Conservation (phyloP, 2,888 invertebrate genomes). For the Mythimna ferrago region DNA sequence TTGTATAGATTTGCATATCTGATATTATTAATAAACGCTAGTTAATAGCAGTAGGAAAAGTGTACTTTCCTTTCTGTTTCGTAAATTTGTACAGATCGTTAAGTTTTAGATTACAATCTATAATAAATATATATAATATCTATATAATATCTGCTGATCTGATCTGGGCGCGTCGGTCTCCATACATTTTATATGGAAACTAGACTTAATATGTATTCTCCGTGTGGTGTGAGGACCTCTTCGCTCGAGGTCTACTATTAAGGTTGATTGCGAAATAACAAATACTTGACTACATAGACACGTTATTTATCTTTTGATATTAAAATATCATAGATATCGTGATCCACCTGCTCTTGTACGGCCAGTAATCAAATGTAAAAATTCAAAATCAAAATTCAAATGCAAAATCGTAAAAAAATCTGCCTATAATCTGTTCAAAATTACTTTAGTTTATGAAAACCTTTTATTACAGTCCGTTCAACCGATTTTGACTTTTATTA, state of each 20-base stretch:
- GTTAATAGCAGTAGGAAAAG: constrained; percentile 7
- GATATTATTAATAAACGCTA: constrained; percentile 13
- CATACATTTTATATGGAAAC: no score
- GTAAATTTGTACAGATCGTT: constrained; percentile 16
- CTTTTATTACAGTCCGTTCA: no score
- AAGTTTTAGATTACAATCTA: constrained; percentile 23
- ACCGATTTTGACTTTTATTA: no score
- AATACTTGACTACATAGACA: constrained; percentile 9
- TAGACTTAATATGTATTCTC: neutral
- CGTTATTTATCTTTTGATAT: constrained; percentile 21
- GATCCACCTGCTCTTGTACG: constrained; percentile 5
- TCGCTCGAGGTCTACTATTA: constrained; percentile 32
- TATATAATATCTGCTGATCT: no score
- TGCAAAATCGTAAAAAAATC: no score
- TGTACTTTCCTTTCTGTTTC: constrained; percentile 9
- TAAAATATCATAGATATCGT: constrained; percentile 4
- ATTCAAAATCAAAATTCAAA: no score
- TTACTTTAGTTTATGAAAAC: no score
- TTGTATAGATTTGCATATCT: neutral
- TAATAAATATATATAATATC: neutral
- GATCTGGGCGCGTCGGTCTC: no score
- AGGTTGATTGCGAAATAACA: constrained; percentile 38
- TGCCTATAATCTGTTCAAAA: no score
- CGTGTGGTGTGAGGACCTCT: constrained; percentile 17
- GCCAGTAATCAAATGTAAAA: neutral